Percentiles rank a stretch among this genome's conserved stretches.
phyloP scores from a whole-genome alignment of 2,113 vertebrate species.

The Cranoglanis bouderius region DNA sequence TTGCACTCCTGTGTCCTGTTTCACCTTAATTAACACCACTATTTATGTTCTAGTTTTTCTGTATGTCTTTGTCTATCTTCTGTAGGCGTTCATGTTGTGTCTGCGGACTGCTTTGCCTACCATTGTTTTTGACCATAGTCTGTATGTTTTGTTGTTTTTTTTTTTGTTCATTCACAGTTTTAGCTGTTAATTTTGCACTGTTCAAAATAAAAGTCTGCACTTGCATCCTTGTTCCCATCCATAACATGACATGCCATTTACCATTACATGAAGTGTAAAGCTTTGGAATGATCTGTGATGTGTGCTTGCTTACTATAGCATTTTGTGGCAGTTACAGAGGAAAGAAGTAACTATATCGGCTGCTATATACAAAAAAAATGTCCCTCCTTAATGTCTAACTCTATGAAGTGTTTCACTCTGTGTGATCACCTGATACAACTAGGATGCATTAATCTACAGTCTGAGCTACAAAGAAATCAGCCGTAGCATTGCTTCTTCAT shows the following conservation, averaged over 20 bases:
- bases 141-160: too few relatives aligned
- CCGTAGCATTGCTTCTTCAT: not conserved
- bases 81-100: too few relatives aligned
- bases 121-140: too few relatives aligned
- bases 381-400: not conserved
- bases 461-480: not conserved
- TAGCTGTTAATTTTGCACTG: too few relatives aligned
- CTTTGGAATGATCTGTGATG: not conserved
- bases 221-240: too few relatives aligned
- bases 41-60: too few relatives aligned
- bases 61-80: too few relatives aligned
- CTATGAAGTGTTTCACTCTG: not conserved
- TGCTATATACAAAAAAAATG: not conserved
- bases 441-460: not conserved
- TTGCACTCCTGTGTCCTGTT: too few relatives aligned
- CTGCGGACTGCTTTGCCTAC: too few relatives aligned
- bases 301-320: not conserved
- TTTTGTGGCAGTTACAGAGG: not conserved
- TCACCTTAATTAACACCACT: too few relatives aligned
- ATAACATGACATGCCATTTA: not conserved
- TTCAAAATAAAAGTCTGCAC: too few relatives aligned
- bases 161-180: too few relatives aligned
- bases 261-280: not conserved
- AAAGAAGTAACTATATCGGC: not conserved
- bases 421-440: not conserved